Percentiles rank a stretch among this genome's conserved stretches.
Conservation (phyloP, 2,888 invertebrate genomes). For the Lepetodrilus schrolli region DNA sequence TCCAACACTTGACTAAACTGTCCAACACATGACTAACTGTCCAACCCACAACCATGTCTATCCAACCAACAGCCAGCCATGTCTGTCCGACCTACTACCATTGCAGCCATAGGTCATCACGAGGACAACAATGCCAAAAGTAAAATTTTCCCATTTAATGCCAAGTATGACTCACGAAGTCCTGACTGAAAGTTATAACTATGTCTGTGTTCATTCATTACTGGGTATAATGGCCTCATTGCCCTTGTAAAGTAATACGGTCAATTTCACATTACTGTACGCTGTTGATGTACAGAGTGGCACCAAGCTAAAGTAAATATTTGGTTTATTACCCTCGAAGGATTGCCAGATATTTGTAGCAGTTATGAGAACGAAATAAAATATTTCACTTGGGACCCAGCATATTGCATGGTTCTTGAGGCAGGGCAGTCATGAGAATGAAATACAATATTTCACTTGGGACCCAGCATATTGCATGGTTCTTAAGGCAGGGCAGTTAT, state of each 20-base stretch:
- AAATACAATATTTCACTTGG: background rate
- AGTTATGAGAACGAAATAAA: conserved; percentile 17
- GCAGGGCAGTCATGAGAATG: conserved; percentile 1
- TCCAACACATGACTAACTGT: no score
- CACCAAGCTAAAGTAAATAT: conserved; percentile 14
- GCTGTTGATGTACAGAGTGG: background rate
- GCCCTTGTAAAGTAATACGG: conserved; percentile 20
- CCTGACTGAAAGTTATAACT: background rate
- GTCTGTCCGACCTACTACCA: no score
- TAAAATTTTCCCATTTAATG: background rate
- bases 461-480: background rate
- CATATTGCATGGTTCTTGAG: background rate
- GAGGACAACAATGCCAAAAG: no score
- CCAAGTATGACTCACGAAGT: conserved; percentile 12
- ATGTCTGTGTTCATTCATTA: conserved; percentile 1
- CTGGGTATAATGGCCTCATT: background rate
- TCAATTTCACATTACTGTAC: conserved; percentile 2
- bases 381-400: background rate
- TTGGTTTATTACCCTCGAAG: conserved; percentile 6
- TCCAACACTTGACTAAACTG: no score
- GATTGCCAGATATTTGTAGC: conserved; percentile 3
- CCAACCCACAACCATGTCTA: no score
- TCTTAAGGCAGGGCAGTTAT: background rate
- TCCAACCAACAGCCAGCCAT: no score
- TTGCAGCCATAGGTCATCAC: no score